A percentile compares a stretch with the other conserved stretches of the same genome.
phyloP scores from a whole-genome alignment of 1,140 invertebrate species.

The Mya arenaria region DNA sequence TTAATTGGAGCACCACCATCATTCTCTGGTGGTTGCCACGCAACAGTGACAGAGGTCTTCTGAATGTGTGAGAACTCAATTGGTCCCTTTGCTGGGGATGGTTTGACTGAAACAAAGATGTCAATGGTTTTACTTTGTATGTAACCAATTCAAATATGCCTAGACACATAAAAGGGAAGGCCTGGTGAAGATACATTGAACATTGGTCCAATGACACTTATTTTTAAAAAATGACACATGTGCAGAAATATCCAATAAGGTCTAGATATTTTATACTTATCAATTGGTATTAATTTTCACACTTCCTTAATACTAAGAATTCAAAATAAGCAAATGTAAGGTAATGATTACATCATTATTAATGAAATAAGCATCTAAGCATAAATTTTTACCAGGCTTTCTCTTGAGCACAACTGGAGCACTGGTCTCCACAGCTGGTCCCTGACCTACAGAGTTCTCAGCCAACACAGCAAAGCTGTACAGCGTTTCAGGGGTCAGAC shows the following conservation, averaged over 20 bases:
- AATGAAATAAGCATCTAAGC: background rate
- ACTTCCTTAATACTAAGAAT: too few relatives aligned
- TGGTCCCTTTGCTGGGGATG: slow-evolving; percentile 93
- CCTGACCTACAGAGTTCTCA: slow-evolving; percentile 95
- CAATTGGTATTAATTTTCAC: too few relatives aligned
- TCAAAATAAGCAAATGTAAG: too few relatives aligned
- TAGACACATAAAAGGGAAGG: too few relatives aligned
- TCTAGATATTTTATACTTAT: too few relatives aligned
- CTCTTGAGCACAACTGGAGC: slow-evolving; percentile 85
- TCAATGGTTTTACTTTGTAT: background rate
- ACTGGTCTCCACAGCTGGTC: slow-evolving; percentile 95
- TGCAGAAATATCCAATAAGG: too few relatives aligned
- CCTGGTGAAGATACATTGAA: too few relatives aligned
- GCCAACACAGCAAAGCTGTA: slow-evolving; percentile 98
- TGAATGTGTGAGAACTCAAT: slow-evolving; percentile 82
- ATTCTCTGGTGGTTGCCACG: slow-evolving; percentile 98
- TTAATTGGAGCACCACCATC: slow-evolving; percentile 98
- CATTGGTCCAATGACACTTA: too few relatives aligned
- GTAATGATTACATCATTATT: too few relatives aligned
- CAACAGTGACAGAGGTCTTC: slow-evolving; percentile 89
- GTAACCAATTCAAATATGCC: background rate
- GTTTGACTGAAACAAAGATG: slow-evolving; percentile 78
- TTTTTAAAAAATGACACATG: too few relatives aligned
- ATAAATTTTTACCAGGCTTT: slow-evolving; percentile 65
- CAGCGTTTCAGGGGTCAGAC: slow-evolving; percentile 94